Evolutionary conservation across 2,888 invertebrate genomes (phyloP), one percentile per base, ranked within the genome.

Genomic region (Parnassius orleans): DNA sequence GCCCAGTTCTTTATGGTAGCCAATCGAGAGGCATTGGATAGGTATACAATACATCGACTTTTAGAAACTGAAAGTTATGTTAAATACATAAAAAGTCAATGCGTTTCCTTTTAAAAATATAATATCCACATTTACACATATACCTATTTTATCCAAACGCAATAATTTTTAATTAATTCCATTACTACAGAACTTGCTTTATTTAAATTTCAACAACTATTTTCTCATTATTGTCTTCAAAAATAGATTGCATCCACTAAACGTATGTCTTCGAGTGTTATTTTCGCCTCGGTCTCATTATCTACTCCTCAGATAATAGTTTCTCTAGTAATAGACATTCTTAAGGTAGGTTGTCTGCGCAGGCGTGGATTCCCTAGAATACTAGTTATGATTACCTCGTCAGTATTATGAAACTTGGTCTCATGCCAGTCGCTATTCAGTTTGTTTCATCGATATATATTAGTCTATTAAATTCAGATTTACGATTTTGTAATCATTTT

Each of bases 401-500:
- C 14, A 53, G 58, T 14, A 14, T 70, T 67, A 53, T 61, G 69
- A 68, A 68, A 68, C 60, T 73, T 74, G 74, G 73, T 70, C 19
- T 50, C 9, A 12, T 69, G 73, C 74, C 74, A 74, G 68, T 61
- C 65, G 47, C 53, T 62, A 53, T 43, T 43, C n/a, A 24, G 7
- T 24, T 41, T 43, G 62, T 64, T 68, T 66, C 66, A 68, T 67
- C 68, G 57, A 19, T 60, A 57, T 60, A 57, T 60, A 66, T 60
- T 47, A 52, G 54, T 47, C 65, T 57, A 61, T 70, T 66, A 67
- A 50, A 59, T 60, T 11, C 51, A 63, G 64, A 69, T 71, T 71
- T 68, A 71, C 63, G 57, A 61, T 65, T 63, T 66, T 69, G 67
- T 71, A 68, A 70, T 70, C 66, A 67, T 67, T 67, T 63, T 52